These are phyloP conservation scores for Watsonalla cultraria DNA, from an alignment of 2,888 invertebrate species.

Conservation along the genomic window DNA sequence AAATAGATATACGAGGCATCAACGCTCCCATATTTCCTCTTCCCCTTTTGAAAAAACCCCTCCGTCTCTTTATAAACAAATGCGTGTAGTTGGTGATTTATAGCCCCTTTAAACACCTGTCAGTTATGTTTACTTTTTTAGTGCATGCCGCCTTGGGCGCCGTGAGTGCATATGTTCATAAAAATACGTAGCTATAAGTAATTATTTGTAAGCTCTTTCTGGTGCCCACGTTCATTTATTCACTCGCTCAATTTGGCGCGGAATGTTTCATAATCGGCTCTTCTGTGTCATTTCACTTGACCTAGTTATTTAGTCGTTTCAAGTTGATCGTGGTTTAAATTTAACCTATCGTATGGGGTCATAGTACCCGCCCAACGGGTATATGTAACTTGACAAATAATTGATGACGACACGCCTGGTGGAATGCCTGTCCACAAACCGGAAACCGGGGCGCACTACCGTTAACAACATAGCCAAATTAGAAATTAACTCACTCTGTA, in stretches of 20 bases:
- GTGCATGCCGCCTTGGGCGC: constrained; percentile 4
- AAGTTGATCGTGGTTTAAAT: constrained; percentile 21
- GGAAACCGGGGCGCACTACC: constrained; percentile 66
- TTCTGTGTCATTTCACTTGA: constrained; percentile 17
- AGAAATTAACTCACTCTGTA: constrained; percentile 56
- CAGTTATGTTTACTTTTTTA: constrained; percentile 19
- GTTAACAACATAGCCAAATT: constrained; percentile 43
- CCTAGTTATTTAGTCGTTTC: constrained; percentile 26
- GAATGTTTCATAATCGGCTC: constrained; percentile 5
- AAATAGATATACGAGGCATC: constrained; percentile 50
- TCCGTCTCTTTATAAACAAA: constrained; percentile 6
- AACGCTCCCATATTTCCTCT: constrained; percentile 30
- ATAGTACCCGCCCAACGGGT: constrained; percentile 26
- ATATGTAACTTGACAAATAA: constrained; percentile 53
- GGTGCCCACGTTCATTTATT: constrained; percentile 4
- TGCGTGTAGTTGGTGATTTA: constrained; percentile 21
- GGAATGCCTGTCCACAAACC: constrained; percentile 59
- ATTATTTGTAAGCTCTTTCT: not conserved
- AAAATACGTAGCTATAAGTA: not conserved
- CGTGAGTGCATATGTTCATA: not conserved
- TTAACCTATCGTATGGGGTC: constrained; percentile 19
- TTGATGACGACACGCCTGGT: constrained; percentile 58
- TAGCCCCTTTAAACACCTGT: constrained; percentile 24
- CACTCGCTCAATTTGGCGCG: constrained; percentile 5
- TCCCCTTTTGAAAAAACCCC: constrained; percentile 25